phyloP scores from a whole-genome alignment of 2,888 invertebrate genomes.

The Allolobophora icterica region DNA sequence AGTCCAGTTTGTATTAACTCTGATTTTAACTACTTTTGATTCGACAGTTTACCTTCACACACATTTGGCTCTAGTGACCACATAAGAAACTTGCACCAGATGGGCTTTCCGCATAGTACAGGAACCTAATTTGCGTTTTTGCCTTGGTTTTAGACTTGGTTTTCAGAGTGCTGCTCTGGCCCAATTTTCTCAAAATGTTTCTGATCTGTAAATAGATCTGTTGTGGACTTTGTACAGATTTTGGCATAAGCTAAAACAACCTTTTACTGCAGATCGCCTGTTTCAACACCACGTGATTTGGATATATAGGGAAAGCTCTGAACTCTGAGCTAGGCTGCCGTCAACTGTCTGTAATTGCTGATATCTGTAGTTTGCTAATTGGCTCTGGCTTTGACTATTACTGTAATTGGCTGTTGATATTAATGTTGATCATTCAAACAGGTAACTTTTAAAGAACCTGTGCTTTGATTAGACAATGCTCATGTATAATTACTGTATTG shows the following conservation, averaged over 20 bases:
- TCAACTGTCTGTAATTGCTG: slow-evolving; percentile 3
- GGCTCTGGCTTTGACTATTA: neutral
- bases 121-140: neutral
- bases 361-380: neutral
- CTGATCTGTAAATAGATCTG: neutral
- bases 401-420: slow-evolving; percentile 2
- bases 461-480: too few relatives aligned
- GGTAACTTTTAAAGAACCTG: neutral
- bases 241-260: slow-evolving; percentile 3
- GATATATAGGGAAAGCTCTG: neutral
- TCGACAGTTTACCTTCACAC: neutral
- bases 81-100: neutral
- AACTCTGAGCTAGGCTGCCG: neutral
- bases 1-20: slow-evolving; percentile 7
- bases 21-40: neutral
- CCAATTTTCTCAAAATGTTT: neutral
- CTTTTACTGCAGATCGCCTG: neutral
- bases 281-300: neutral
- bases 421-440: slow-evolving; percentile 11
- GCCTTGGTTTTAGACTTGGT: neutral
- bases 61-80: neutral
- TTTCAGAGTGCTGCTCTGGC: neutral
- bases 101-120: neutral
- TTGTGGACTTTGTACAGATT: neutral
- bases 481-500: neutral